A percentile compares a stretch with the other conserved stretches of the same genome.
Conservation (phyloP, 2,113 vertebrate species). For the Isichthys henryi region DNA sequence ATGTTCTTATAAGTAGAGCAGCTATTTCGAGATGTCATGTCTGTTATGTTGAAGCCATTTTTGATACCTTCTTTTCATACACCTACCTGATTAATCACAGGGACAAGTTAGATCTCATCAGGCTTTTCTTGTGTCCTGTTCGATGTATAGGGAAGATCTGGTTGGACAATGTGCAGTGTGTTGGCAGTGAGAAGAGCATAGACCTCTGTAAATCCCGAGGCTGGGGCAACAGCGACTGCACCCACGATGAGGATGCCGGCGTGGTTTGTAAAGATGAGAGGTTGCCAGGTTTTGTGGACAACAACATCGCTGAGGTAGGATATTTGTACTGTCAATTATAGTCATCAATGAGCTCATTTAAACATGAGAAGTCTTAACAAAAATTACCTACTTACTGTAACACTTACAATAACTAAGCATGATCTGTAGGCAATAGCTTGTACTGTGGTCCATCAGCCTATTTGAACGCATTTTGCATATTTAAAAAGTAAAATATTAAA, state of each 20-base stretch:
- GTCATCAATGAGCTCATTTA: not conserved
- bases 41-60: not conserved
- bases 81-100: not conserved
- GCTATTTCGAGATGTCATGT: not conserved
- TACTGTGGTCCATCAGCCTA: not conserved
- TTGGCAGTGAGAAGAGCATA: conserved; percentile 72
- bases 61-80: not conserved
- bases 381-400: not conserved
- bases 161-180: conserved; percentile 89
- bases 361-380: not conserved
- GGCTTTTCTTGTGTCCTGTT: conserved; percentile 16
- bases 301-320: conserved; percentile 85
- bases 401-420: not conserved
- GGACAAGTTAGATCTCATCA: not conserved
- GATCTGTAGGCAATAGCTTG: not conserved
- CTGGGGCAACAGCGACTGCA: conserved; percentile 96
- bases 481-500: not conserved
- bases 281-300: conserved; percentile 78
- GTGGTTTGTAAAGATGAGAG: conserved; percentile 89
- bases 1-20: not conserved
- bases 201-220: conserved; percentile 78
- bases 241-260: conserved; percentile 88
- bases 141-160: conserved; percentile 79
- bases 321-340: not conserved
- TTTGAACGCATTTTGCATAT: not conserved